Conservation (phyloP, 2,113 vertebrate species). For the Phyllopteryx taeniolatus region DNA sequence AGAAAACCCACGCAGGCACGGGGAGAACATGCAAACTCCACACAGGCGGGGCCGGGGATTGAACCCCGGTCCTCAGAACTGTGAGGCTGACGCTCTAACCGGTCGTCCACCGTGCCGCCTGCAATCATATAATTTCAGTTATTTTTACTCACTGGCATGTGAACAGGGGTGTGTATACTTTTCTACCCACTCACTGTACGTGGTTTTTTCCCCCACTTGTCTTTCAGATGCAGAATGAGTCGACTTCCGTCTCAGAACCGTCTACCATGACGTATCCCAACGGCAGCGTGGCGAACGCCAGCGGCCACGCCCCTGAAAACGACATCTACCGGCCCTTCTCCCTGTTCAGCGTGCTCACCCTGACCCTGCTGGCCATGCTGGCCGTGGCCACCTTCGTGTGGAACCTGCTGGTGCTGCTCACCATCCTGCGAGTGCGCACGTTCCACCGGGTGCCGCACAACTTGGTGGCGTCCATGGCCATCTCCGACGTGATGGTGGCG, state of each 20-base stretch:
- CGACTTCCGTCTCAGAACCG: constrained; percentile 16
- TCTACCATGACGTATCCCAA: constrained; percentile 62
- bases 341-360: constrained; percentile 80
- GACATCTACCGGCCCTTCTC: constrained; percentile 76
- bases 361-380: constrained; percentile 85
- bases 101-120: too few relatives aligned
- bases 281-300: constrained; percentile 57
- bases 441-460: constrained; percentile 96
- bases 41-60: too few relatives aligned
- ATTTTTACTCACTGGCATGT: too few relatives aligned
- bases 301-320: constrained; percentile 45
- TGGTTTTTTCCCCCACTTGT: too few relatives aligned
- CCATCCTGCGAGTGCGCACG: constrained; percentile 87
- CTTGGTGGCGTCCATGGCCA: constrained; percentile 92
- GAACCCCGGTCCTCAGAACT: too few relatives aligned
- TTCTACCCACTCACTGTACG: too few relatives aligned
- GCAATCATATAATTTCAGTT: too few relatives aligned
- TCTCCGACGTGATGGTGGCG: constrained; percentile 92
- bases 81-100: too few relatives aligned
- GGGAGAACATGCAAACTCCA: too few relatives aligned
- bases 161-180: not conserved
- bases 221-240: constrained; percentile 46
- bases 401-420: constrained; percentile 91
- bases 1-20: too few relatives aligned
- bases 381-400: constrained; percentile 89